Percentiles rank a stretch among this genome's conserved stretches.
phyloP scores from a whole-genome alignment of 2,797 vertebrate species.

The Falco rusticolus region DNA sequence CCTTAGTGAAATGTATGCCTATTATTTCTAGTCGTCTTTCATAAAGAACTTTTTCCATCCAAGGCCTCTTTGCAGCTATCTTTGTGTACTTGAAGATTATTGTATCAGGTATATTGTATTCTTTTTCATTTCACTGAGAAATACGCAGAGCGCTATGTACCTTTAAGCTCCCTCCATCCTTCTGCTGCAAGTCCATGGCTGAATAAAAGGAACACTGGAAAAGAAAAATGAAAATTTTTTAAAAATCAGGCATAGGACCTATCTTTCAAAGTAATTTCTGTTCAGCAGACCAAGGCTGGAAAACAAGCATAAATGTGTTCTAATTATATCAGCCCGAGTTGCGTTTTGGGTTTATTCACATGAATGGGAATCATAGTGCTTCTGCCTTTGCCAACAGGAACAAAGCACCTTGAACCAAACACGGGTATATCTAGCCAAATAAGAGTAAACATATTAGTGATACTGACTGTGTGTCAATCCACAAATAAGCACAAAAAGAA shows the following conservation, averaged over 20 bases:
- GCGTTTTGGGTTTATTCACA: conserved; percentile 63
- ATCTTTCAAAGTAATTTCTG: conserved; percentile 73
- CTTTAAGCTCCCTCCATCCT: neutral
- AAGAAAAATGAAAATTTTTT: neutral
- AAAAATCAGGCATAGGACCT: neutral
- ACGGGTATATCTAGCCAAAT: conserved; percentile 26
- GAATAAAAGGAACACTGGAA: neutral
- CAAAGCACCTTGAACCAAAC: conserved; percentile 65
- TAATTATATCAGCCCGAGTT: conserved; percentile 64
- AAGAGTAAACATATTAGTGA: neutral
- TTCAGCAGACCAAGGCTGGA: conserved; percentile 68
- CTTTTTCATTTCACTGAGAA: neutral
- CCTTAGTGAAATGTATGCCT: neutral
- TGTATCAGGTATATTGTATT: neutral
- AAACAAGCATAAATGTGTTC: conserved; percentile 69
- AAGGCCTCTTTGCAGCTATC: neutral
- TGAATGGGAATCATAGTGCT: conserved; percentile 27
- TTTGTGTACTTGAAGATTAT: neutral
- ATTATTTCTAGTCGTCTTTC: neutral
- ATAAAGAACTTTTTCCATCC: neutral
- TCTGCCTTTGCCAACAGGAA: conserved; percentile 63
- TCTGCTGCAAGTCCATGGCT: neutral
- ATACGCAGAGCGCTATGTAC: neutral
- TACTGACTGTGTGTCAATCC: neutral
- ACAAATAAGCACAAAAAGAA: neutral